Percentiles rank a stretch among this genome's conserved stretches.
These are phyloP conservation scores for Agrotis segetum DNA, from an alignment of 2,888 invertebrate genomes.

Conservation along the genomic window DNA sequence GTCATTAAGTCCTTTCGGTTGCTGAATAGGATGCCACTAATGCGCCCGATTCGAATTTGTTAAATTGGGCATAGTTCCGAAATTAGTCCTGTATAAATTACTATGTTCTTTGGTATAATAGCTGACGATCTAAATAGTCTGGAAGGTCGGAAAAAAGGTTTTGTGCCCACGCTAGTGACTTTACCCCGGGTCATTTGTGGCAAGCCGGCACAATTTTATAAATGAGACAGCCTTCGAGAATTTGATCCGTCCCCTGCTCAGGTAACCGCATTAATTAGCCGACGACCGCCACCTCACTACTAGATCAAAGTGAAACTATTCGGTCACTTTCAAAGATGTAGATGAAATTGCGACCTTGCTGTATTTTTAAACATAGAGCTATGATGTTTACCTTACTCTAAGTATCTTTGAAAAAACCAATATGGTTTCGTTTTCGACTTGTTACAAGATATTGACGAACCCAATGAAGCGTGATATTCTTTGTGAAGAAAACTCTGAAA, in stretches of 20 bases:
- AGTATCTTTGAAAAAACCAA: neutral
- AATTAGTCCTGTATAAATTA: constrained; percentile 35
- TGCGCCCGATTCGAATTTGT: constrained; percentile 42
- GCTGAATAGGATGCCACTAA: constrained; percentile 35
- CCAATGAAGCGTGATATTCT: constrained; percentile 41
- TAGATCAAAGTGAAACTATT: constrained; percentile 59
- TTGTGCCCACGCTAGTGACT: constrained; percentile 37
- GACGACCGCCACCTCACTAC: constrained; percentile 38
- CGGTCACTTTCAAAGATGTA: constrained; percentile 10
- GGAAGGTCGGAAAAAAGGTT: constrained; percentile 48
- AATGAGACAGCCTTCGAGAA: constrained; percentile 57
- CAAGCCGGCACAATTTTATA: constrained; percentile 56
- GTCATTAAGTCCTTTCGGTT: constrained; percentile 50
- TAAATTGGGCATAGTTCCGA: constrained; percentile 37
- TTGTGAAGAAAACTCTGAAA: constrained; percentile 24
- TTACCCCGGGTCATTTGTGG: constrained; percentile 44
- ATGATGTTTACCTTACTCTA: neutral
- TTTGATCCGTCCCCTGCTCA: constrained; percentile 58
- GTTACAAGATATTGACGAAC: constrained; percentile 24
- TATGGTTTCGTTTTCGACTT: constrained; percentile 13
- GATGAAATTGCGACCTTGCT: neutral
- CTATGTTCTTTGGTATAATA: constrained; percentile 27
- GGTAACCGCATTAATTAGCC: constrained; percentile 59
- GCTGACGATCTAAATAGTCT: constrained; percentile 25
- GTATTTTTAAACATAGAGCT: constrained; percentile 7